Evolutionary conservation across 2,797 vertebrate species (phyloP), one percentile per base, ranked within the genome.

Genomic region (Nyctalus aviator): DNA sequence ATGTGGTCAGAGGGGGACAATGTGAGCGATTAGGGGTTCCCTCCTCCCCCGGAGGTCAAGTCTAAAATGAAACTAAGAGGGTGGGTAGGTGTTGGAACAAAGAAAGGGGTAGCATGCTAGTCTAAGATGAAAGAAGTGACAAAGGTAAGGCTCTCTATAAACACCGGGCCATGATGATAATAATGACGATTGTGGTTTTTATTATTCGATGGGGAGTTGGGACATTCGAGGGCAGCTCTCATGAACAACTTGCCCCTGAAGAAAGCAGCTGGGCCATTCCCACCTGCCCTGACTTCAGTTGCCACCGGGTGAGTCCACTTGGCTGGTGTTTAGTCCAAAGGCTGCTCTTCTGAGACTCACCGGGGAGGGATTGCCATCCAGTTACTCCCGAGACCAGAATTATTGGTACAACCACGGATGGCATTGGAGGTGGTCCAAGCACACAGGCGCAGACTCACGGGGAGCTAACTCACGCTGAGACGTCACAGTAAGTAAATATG

Each of bases 401-500:
- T 97, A 96, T 96, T 96, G 97, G 97, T 95, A 94, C 73, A 82
- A 93, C 95, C 93, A 87, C 6, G 77, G 96, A 98, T 98, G 83
- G 93, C 94, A 81, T 44, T 98, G 97, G 97, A 98, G 0, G 0
- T 71, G 89, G 91, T 94, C 97, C 97, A 97, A 79, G 94, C 96
- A 97, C 95, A 97, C 83, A 97, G 97, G 66, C 97, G 94, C 11
- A 96, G 96, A 88, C 97, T 98, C 96, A 94, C 77, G 93, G 97
- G 98, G 95, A 97, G 96, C 97, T 96, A 97, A 98, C 98, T 98
- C 97, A 97, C 68, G 95, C 96, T 97, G 97, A 98, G 96, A 94
- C 94, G 69, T 95, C 97, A 97, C 95, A 96, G 97, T 98, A 98
- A 97, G 97, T 97, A 98, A 98, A 98, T 97, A 98, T 94, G 93